phyloP scores from a whole-genome alignment of 2,797 vertebrate species.

The Euthynnus affinis region DNA sequence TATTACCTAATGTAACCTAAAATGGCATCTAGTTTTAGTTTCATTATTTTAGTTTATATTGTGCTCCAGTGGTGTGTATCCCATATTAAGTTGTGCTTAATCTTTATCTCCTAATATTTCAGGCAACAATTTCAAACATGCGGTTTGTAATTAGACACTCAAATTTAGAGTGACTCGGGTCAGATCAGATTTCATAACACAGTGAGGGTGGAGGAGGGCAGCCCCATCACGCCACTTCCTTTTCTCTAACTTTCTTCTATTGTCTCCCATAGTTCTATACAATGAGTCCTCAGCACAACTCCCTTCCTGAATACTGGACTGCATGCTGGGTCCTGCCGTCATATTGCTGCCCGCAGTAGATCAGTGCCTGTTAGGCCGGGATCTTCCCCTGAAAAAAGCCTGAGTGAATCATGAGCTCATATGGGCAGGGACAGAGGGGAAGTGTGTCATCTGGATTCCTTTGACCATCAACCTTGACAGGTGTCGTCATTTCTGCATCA shows the following conservation, averaged over 20 bases:
- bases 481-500: constrained; percentile 36
- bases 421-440: constrained; percentile 40
- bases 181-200: constrained; percentile 31
- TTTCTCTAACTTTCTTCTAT: constrained; percentile 66
- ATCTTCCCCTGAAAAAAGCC: constrained; percentile 42
- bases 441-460: background rate
- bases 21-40: no score
- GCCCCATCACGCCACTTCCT: constrained; percentile 65
- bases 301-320: constrained; percentile 72
- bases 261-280: constrained; percentile 57
- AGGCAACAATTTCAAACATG: background rate
- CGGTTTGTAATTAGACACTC: background rate
- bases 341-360: constrained; percentile 6
- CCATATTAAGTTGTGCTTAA: background rate
- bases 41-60: no score
- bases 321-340: constrained; percentile 32
- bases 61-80: background rate
- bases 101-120: background rate
- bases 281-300: constrained; percentile 65
- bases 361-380: constrained; percentile 15
- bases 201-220: constrained; percentile 38
- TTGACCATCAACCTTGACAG: background rate
- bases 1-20: background rate
- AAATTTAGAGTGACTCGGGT: constrained; percentile 2
- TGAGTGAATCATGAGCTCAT: constrained; percentile 41